Evolutionary conservation across 2,888 invertebrate species (phyloP).

Genomic region (Netelia virgata): DNA sequence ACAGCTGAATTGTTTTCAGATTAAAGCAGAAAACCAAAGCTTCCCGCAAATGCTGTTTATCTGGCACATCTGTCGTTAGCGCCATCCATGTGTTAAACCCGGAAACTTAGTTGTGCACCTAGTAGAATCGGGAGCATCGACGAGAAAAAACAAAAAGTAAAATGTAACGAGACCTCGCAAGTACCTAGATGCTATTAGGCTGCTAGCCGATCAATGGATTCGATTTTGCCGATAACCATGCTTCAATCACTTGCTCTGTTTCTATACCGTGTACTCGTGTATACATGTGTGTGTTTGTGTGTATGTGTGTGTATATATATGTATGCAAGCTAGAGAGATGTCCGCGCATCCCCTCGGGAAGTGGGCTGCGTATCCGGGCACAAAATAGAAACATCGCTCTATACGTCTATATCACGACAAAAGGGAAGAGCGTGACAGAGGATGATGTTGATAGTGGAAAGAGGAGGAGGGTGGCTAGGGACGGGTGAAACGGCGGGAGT

Average conservation of each 20-base stretch:
- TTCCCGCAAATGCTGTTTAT: too few relatives aligned
- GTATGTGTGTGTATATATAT: not conserved
- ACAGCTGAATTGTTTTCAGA: too few relatives aligned
- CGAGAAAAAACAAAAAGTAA: constrained; percentile 10
- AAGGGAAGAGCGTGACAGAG: constrained; percentile 10
- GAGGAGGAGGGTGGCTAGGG: too few relatives aligned
- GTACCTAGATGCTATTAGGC: constrained; percentile 42
- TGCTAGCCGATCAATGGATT: constrained; percentile 67
- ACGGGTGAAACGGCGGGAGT: too few relatives aligned
- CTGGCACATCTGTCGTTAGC: too few relatives aligned
- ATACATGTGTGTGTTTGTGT: not conserved
- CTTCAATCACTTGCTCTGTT: constrained; percentile 55
- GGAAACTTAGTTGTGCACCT: too few relatives aligned
- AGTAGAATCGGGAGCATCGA: constrained; percentile 2
- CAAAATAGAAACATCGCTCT: constrained; percentile 21
- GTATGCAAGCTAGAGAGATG: too few relatives aligned
- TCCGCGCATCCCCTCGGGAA: not conserved
- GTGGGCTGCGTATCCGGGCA: constrained; percentile 6
- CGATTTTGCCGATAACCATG: constrained; percentile 62
- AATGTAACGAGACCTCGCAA: constrained; percentile 25
- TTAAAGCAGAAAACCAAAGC: too few relatives aligned
- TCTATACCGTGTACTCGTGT: constrained; percentile 1
- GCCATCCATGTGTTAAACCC: too few relatives aligned
- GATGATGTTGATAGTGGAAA: not conserved
- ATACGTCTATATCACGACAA: constrained; percentile 26